Evolutionary conservation across 2,797 vertebrate genomes (phyloP).

Genomic region (Tolypeutes matacus): DNA sequence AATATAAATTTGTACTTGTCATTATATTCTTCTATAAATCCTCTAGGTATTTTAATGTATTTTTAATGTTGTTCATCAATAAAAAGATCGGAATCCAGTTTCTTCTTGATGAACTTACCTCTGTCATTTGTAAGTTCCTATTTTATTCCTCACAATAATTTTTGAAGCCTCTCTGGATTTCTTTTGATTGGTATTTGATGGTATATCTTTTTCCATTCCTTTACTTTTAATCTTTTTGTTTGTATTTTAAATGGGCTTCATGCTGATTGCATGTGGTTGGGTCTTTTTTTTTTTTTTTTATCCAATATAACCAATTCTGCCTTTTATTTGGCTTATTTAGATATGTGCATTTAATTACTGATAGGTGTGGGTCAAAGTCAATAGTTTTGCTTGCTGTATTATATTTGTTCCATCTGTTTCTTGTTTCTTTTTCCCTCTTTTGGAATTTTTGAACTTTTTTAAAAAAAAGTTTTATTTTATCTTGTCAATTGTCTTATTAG

Average conservation of each 20-base stretch:
- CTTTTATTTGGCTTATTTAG: not conserved
- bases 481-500: too few species aligned
- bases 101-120: not conserved
- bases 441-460: not conserved
- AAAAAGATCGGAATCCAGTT: not conserved
- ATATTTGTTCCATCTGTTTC: not conserved
- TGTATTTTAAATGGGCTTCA: not conserved
- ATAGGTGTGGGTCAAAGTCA: not conserved
- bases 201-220: too few species aligned
- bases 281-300: not conserved
- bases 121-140: not conserved
- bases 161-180: not conserved
- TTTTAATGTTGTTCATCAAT: not conserved
- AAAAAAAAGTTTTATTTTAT: not conserved
- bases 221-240: not conserved
- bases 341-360: not conserved
- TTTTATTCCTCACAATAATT: not conserved
- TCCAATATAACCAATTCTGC: not conserved
- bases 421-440: not conserved
- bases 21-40: not conserved
- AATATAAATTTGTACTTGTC: not conserved
- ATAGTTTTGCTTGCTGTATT: not conserved
- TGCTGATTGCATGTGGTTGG: not conserved
- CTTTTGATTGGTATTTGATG: not conserved
- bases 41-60: not conserved